A percentile compares a stretch with the other conserved stretches of the same genome.
These are phyloP conservation scores for Euwallacea similis DNA, from an alignment of 1,140 invertebrate species.

Conservation along the genomic window DNA sequence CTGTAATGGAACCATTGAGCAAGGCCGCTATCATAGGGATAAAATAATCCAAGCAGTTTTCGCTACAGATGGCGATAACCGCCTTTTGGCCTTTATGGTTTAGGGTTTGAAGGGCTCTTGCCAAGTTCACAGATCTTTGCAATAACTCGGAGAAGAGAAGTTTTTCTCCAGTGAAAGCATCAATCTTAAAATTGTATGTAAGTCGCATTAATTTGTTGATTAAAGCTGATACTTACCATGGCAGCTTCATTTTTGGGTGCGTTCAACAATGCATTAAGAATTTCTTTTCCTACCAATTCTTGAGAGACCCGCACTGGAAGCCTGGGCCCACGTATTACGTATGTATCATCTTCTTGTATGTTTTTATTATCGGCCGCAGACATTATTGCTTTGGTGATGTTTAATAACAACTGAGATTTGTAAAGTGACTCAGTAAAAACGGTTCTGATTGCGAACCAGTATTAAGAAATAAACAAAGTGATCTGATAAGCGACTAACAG, in stretches of 20 bases:
- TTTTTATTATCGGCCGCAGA: too few relatives aligned
- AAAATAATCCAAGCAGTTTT: slow-evolving; percentile 61
- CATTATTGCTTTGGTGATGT: too few relatives aligned
- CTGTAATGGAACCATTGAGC: slow-evolving; percentile 58
- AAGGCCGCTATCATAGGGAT: slow-evolving; percentile 56
- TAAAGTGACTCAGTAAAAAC: too few relatives aligned
- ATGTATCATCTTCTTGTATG: neutral
- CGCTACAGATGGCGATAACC: slow-evolving; percentile 59
- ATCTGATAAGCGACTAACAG: too few relatives aligned
- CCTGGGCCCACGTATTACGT: neutral
- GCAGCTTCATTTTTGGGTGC: neutral
- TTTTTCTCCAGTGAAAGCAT: slow-evolving; percentile 30
- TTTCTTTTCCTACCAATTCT: neutral
- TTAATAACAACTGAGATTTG: too few relatives aligned
- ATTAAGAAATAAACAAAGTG: too few relatives aligned
- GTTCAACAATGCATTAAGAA: neutral
- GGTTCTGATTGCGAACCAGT: too few relatives aligned
- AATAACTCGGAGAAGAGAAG: slow-evolving; percentile 33
- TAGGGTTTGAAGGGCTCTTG: slow-evolving; percentile 29
- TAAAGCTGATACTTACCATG: neutral
- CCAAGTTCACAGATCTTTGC: slow-evolving; percentile 33
- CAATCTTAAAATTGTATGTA: slow-evolving; percentile 37
- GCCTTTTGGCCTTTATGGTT: slow-evolving; percentile 43
- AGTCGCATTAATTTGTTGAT: neutral
- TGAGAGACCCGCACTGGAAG: neutral